phyloP scores from a whole-genome alignment of 2,888 invertebrate genomes.

The Acholoe squamosa region DNA sequence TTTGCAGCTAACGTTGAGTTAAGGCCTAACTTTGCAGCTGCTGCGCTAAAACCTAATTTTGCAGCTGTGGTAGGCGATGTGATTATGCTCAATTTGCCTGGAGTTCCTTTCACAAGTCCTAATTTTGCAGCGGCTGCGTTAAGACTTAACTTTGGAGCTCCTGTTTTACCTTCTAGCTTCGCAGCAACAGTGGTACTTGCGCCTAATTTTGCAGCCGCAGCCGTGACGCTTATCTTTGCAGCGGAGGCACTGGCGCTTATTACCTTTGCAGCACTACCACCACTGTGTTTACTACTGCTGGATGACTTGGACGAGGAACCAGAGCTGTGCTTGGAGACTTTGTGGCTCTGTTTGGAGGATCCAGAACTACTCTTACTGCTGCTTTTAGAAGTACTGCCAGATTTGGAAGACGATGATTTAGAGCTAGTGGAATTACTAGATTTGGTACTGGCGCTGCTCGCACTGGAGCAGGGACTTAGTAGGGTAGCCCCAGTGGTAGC shows the following conservation, averaged over 20 bases:
- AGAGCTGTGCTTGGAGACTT: background rate
- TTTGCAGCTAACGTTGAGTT: background rate
- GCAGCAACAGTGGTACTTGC: background rate
- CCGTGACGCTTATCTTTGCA: background rate
- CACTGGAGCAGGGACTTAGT: background rate
- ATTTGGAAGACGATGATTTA: background rate
- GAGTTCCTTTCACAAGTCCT: background rate
- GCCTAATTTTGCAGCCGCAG: background rate
- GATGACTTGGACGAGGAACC: background rate
- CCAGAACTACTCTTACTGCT: background rate
- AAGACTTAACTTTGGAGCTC: slow-evolving; percentile 9
- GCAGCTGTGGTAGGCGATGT: slow-evolving; percentile 22
- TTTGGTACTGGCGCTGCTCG: background rate
- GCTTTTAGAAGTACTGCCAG: background rate
- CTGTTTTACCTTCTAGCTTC: background rate
- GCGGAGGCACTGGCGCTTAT: background rate
- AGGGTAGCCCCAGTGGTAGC: background rate
- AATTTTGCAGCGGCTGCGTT: background rate
- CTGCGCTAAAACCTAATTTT: background rate
- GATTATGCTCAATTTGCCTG: background rate
- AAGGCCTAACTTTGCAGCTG: slow-evolving; percentile 37
- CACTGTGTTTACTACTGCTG: background rate
- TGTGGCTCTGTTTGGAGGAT: no score
- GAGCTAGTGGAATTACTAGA: background rate
- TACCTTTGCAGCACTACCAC: background rate